Conservation (phyloP, 2,888 invertebrate species). For the Agrypnus murinus region DNA sequence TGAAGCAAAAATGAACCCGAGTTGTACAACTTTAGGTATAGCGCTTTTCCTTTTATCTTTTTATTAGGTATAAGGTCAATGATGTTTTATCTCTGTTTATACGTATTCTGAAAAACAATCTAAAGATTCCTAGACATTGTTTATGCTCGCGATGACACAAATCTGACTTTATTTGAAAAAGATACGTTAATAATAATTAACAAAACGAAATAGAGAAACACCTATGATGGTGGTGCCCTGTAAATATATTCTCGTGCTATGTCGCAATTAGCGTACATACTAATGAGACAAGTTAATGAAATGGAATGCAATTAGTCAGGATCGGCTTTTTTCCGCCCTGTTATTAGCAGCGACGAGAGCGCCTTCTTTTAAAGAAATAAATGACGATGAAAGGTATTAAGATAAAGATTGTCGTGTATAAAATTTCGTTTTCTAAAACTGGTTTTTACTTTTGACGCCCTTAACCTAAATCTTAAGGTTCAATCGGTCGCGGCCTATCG, state of each 20-base stretch:
- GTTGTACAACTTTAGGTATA: too few relatives aligned
- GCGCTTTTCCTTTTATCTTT: too few relatives aligned
- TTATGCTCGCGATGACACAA: too few relatives aligned
- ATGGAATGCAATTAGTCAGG: slow-evolving; percentile 26
- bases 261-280: slow-evolving; percentile 20
- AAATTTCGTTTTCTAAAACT: slow-evolving; percentile 31
- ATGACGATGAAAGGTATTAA: slow-evolving; percentile 6
- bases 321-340: slow-evolving; percentile 24
- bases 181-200: too few relatives aligned
- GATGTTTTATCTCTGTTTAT: too few relatives aligned
- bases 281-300: slow-evolving; percentile 18
- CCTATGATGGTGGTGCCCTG: neutral
- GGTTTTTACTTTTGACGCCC: slow-evolving; percentile 38
- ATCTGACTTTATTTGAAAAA: too few relatives aligned
- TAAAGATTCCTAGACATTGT: too few relatives aligned
- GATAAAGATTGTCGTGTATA: slow-evolving; percentile 28
- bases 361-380: slow-evolving; percentile 2
- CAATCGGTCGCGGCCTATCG: slow-evolving; percentile 31
- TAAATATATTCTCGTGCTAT: slow-evolving; percentile 7
- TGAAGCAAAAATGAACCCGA: too few relatives aligned
- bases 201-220: too few relatives aligned
- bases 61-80: too few relatives aligned
- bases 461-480: slow-evolving; percentile 41
- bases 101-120: too few relatives aligned
- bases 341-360: slow-evolving; percentile 23